These are phyloP conservation scores for Zoanthus solanderi DNA, from an alignment of 92 coral and sea anemone genomes.

Conservation along the genomic window DNA sequence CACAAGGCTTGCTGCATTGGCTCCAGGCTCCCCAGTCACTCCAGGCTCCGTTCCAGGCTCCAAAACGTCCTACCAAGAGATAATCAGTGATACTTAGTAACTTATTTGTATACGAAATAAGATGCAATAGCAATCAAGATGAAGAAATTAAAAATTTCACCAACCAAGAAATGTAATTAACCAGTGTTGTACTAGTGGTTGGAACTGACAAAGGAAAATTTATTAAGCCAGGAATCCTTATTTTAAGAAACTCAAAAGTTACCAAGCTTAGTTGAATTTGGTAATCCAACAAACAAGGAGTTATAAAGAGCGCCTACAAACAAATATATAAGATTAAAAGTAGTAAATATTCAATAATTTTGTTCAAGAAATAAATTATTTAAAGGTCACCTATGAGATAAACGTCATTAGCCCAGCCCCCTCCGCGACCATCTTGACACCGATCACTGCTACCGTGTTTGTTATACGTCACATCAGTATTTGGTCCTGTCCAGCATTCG, in stretches of 20 bases:
- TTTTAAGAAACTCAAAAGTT: too few species aligned
- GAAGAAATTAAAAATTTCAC: not conserved
- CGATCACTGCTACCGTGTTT: constrained; percentile 49
- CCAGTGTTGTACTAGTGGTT: too few species aligned
- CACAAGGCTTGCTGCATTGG: constrained; percentile 23
- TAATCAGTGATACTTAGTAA: not conserved
- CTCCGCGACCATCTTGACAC: constrained; percentile 31
- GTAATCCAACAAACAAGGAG: too few species aligned
- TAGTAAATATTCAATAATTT: too few species aligned
- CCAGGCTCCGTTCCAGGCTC: constrained; percentile 41
- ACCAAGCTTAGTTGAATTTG: too few species aligned
- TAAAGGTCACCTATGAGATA: constrained; percentile 12
- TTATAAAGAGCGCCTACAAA: too few species aligned
- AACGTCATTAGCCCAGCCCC: constrained; percentile 9
- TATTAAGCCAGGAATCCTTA: not conserved
- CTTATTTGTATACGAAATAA: not conserved
- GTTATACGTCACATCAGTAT: constrained; percentile 12
- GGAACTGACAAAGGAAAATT: not conserved
- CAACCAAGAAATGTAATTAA: not conserved
- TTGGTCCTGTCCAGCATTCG: constrained; percentile 55
- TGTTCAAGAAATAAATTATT: not conserved
- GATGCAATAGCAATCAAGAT: not conserved
- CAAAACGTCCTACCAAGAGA: not conserved
- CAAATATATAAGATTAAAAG: too few species aligned
- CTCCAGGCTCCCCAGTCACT: constrained; percentile 47